These are phyloP conservation scores for Drosophila emarginata DNA, from an alignment of 2,888 invertebrate genomes.

Conservation along the genomic window DNA sequence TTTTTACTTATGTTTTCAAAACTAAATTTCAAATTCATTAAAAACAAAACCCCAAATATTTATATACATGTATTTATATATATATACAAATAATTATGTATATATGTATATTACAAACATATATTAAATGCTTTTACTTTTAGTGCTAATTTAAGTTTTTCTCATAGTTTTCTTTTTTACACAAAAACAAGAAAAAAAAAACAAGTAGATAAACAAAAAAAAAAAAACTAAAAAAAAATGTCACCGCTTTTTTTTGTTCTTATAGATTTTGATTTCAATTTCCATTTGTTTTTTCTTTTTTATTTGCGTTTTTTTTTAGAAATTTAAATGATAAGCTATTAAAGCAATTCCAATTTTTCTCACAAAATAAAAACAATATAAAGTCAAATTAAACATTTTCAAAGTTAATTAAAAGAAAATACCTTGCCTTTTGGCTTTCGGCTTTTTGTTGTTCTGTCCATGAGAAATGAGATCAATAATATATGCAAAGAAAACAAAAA, in stretches of 20 bases:
- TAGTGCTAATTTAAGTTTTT: constrained; percentile 26
- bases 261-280: no score
- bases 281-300: constrained; percentile 3
- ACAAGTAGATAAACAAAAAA: constrained; percentile 18
- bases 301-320: constrained; percentile 39
- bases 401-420: constrained; percentile 34
- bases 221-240: constrained; percentile 25
- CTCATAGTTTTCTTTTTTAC: constrained; percentile 27
- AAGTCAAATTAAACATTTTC: constrained; percentile 37
- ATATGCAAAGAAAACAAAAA: constrained; percentile 13
- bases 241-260: constrained; percentile 14
- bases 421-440: constrained; percentile 84
- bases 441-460: constrained; percentile 85
- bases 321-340: constrained; percentile 24
- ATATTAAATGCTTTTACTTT: constrained; percentile 20
- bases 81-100: constrained; percentile 1
- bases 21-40: constrained; percentile 34
- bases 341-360: constrained; percentile 14
- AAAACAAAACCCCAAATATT: constrained; percentile 19
- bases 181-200: constrained; percentile 16
- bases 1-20: constrained; percentile 30
- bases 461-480: constrained; percentile 16
- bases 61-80: not conserved
- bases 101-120: constrained; percentile 23
- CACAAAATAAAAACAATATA: not conserved